Base-by-base conservation (phyloP, 2,113 vertebrate species). In the Neodontobutis hainanensis region DNA sequence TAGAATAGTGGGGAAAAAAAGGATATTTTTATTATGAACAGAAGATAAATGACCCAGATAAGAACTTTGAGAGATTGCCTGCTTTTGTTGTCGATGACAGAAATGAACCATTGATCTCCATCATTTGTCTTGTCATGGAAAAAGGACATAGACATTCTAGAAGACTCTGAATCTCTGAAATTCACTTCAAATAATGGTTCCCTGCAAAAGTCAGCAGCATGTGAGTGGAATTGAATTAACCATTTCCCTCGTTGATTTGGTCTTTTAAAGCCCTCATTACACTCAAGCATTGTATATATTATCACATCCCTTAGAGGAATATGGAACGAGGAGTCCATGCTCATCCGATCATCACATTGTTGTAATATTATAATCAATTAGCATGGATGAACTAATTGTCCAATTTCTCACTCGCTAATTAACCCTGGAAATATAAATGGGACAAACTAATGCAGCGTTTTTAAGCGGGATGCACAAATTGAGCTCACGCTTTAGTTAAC, bases 331-430 rank as follows among this genome's bases (percentile, higher is more conserved):
- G 65, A 80, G 70, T 68, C 77, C 56, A 61, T 64, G 64, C 82
- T 89, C 84, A 81, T 89, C 87, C 79, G 19, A 85, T 89, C 84
- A 83, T 77, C 73, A 66, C 80, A 75, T 61, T 69, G 81, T 80
- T 86, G 86, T 87, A 85, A 86, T 90, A 90, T 90, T 87, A 70
- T 82, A 89, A 90, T 92, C 87, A 90, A 89, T 92, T 90, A 90
- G 80, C 79, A 81, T 32, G 83, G 73, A 84, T 81, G 75, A 86
- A 65, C 83, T 88, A 89, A 90, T 89, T 87, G 82, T 85, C 83
- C 86, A 87, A 89, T 90, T 78, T 84, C 88, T 87, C 78, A 80
- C 79, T 83, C 61, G 75, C 82, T 90, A 89, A 91, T 88, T 90
- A 83, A 80, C 56, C 80, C 74, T 38, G 57, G 73, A 88, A 87